Evolutionary conservation across 1,140 invertebrate genomes (phyloP), one percentile per base, ranked within the genome.

Genomic region (Glossosoma conforme): DNA sequence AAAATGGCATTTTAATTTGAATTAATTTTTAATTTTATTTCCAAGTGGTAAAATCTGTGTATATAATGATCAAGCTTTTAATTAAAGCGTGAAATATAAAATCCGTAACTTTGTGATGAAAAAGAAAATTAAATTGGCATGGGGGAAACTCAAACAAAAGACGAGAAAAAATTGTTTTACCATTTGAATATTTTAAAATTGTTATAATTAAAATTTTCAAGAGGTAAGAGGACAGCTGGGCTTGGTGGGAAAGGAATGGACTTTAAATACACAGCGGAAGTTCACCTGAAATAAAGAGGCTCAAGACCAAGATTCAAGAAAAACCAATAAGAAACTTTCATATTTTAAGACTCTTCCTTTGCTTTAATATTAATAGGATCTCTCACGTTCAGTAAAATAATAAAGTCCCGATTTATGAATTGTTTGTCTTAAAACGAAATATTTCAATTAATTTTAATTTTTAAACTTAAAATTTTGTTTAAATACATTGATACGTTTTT

Each of bases 171-270:
- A 44, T 32, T 32, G 17, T 44, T 24, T 30, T 30, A 33, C 33
- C 44, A 46, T 46, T 46, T 36, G 35, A 38, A 48, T 49, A 49
- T 49, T 49, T 49, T 6, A 24, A 49, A 49, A 42, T 41, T 49
- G 46, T 49, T 49, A 49, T 49, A 49, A 49, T 49, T 49, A 49
- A 49, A 49, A 49, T 14, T 20, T 6, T 22, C 6, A 38, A 15
- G 11, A 24, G 38, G 20, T 15, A 35, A 20, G 17, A 13, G 13
- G 13, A 25, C 19, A 22, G 17, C 36, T 24, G 40, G 21, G 40
- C 19, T 13, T n/a, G 40, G 25, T 28, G 46, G 37, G 11, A n/a
- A 20, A 25, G 37, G 13, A 3, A 2, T 25, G 28, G 13, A 41
- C 4, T 17, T 17, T 38, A 17, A 19, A n/a, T 15, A 19, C n/a